A percentile compares a stretch with the other conserved stretches of the same genome.
phyloP scores from a whole-genome alignment of 1,140 invertebrate species.

The Radopholus similis region DNA sequence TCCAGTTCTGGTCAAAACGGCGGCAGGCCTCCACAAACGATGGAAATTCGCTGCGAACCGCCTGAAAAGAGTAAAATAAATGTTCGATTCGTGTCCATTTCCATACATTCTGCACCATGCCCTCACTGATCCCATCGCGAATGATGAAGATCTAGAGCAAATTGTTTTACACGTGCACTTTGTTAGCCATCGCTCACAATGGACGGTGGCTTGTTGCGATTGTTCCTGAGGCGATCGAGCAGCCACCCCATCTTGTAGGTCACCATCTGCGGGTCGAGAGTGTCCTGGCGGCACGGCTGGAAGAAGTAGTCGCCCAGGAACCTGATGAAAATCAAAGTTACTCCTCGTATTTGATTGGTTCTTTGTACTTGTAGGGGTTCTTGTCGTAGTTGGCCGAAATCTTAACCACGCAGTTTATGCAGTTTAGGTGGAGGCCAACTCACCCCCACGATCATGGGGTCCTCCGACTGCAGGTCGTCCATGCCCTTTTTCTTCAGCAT shows the following conservation, averaged over 20 bases:
- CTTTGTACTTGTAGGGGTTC: slow-evolving; percentile 10
- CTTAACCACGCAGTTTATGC: background rate
- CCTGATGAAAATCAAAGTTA: too few relatives aligned
- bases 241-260: background rate
- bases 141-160: slow-evolving; percentile 7
- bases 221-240: background rate
- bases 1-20: background rate
- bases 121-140: slow-evolving; percentile 27
- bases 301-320: slow-evolving; percentile 25
- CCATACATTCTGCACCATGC: slow-evolving; percentile 16
- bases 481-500: background rate
- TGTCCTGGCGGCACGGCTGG: slow-evolving; percentile 1
- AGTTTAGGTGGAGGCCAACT: background rate
- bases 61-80: slow-evolving; percentile 4
- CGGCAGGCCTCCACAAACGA: slow-evolving; percentile 4
- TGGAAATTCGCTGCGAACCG: slow-evolving; percentile 15
- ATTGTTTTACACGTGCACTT: background rate
- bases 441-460: slow-evolving; percentile 16
- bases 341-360: too few relatives aligned
- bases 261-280: background rate
- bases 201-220: background rate
- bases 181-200: background rate
- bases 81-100: background rate
- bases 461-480: background rate
- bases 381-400: slow-evolving; percentile 25